Base-by-base conservation (phyloP, 2,888 invertebrate species). In the Epirrita christyi region DNA sequence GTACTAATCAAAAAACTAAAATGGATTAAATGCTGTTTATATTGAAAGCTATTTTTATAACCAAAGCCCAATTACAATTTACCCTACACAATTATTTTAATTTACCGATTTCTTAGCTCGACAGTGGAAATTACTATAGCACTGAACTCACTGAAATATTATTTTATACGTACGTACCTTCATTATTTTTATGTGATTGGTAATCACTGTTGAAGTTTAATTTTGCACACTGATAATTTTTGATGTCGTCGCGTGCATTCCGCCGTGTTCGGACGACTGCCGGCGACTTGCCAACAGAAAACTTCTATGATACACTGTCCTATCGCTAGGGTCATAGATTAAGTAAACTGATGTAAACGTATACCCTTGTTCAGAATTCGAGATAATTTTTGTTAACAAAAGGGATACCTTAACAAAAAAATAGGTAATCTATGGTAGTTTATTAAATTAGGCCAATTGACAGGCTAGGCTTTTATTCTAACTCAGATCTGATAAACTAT, bases 121-220 rank as follows among this genome's bases (percentile, higher is more conserved):
- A 3, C n/a, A 36, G n/a, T 21, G 21, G 21, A 21, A n/a, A 36
- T 11, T 36, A n/a, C 3, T 10, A 11, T 10, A 14, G 28, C 27
- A 1, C 14, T 42, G 15, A 15, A 36, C 15, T 43, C 50, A 15
- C 46, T 15, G 2, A 11, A 48, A 29, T 32, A 44, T 9, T 11
- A 11, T 6, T 42, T 47, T 28, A 38, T 32, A 50, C 32, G 32
- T 27, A 64, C 66, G 64, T 42, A 66, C 66, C 66, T 64, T 62
- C 66, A 66, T 66, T 27, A 40, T 63, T 28, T 50, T 10, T 21
- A 21, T 38, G 29, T 46, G 42, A 43, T 47, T 51, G n/a, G n/a
- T 28, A 40, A 61, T 34, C 42, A 58, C 53, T 41, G 38, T 46
- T 40, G 11, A 40, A 34, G 38, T 45, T 14, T 42, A 32, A 53